Evolutionary conservation across 2,888 invertebrate species (phyloP), one percentile per base, ranked within the genome.

Genomic region (Blomia tropicalis): DNA sequence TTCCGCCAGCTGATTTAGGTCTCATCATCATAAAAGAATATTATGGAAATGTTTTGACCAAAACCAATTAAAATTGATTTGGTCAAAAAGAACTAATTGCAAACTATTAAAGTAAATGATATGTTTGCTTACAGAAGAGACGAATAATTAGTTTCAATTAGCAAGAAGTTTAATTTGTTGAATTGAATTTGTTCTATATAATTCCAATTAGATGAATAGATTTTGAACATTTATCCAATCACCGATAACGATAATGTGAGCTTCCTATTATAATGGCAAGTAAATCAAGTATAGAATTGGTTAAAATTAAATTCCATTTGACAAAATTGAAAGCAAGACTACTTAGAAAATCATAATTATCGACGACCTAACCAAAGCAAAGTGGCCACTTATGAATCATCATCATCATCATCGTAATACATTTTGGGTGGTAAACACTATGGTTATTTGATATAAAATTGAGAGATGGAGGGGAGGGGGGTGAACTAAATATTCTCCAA

Each of bases 1-100:
- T 23, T 29, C 19, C 14, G 11, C 5, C n/a, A 4, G 54, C 36
- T n/a, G 62, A 62, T 31, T 56, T 56, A 36, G 56, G 56, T 22
- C 56, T 27, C 2, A 47, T 11, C 51, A 47, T 47, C 22, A 17
- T 11, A 17, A 36, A 17, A 36, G 36, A 36, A 7, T 7, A 36
- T 7, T 11, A 17, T 7, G 36, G 36, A 11, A 11, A 17, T 17
- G 36, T n/a, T n/a, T n/a, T n/a, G n/a, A n/a, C n/a, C n/a, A n/a
- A n/a, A 36, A 36, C 17, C 36, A 36, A 36, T 36, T 36, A 36
- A 17, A 36, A 36, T 36, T 36, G 36, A 17, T 17, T n/a, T n/a
- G n/a, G n/a, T n/a, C n/a, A n/a, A n/a, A n/a, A n/a, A n/a, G n/a
- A n/a, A n/a, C n/a, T n/a, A n/a, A n/a, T n/a, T n/a, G n/a, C n/a